A percentile compares a stretch with the other conserved stretches of the same genome.
Conservation (phyloP, 2,888 invertebrate species). For the Synanthedon andrenaeformis region DNA sequence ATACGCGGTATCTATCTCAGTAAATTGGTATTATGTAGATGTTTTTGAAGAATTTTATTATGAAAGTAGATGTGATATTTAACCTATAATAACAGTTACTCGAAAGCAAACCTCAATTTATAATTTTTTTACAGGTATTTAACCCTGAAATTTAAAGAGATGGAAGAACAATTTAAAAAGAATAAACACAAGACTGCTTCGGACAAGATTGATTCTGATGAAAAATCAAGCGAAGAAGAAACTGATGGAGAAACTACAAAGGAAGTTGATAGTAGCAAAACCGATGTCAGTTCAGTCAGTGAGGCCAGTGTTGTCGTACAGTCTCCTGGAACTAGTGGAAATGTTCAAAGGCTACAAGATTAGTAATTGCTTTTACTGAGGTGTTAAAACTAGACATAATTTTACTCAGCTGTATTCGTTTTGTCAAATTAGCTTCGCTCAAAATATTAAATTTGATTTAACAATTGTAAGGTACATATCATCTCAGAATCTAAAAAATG, state of each 20-base stretch:
- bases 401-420: background rate
- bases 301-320: conserved; percentile 46
- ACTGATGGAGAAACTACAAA: conserved; percentile 17
- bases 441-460: no score
- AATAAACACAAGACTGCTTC: conserved; percentile 67
- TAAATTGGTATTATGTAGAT: no score
- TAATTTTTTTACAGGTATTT: conserved; percentile 72
- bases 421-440: no score
- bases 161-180: conserved; percentile 83
- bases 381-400: background rate
- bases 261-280: conserved; percentile 13
- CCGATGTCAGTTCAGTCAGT: conserved; percentile 24
- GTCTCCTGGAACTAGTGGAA: conserved; percentile 50
- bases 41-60: no score
- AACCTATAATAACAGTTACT: no score
- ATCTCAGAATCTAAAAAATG: no score
- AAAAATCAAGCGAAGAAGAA: conserved; percentile 26
- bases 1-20: no score
- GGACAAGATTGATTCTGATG: conserved; percentile 32
- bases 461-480: no score
- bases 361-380: conserved; percentile 5
- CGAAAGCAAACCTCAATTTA: no score
- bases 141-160: conserved; percentile 86
- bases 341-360: conserved; percentile 48
- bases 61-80: no score